Conservation (phyloP, 1,140 invertebrate genomes). For the Rhizoglyphus robini region DNA sequence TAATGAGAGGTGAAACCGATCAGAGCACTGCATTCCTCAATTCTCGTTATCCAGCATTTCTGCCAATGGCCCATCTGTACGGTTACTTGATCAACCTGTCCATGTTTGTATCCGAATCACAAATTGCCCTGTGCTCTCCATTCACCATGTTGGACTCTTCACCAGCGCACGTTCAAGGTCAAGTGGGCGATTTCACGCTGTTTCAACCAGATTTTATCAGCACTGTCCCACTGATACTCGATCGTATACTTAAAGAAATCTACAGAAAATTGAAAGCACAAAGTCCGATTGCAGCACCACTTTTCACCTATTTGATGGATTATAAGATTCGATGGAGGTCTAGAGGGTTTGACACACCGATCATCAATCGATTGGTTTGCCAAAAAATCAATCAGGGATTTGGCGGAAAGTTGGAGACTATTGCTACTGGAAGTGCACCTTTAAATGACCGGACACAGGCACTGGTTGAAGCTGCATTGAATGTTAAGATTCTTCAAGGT, state of each 20-base stretch:
- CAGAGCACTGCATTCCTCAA: conserved; percentile 24
- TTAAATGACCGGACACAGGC: conserved; percentile 83
- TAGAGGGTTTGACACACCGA: conserved; percentile 21
- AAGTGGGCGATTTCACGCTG: conserved; percentile 27
- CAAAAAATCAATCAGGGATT: conserved; percentile 51
- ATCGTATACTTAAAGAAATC: conserved; percentile 35
- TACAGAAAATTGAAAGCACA: conserved; percentile 35
- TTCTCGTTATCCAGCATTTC: conserved; percentile 64
- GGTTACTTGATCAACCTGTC: conserved; percentile 48
- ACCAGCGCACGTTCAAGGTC: conserved; percentile 28
- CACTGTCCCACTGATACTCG: conserved; percentile 57
- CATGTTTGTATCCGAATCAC: conserved; percentile 45
- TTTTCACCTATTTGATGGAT: conserved; percentile 21
- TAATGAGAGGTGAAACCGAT: conserved; percentile 53
- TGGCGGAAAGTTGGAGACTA: conserved; percentile 66
- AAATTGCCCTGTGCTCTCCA: conserved; percentile 88
- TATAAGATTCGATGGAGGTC: conserved; percentile 22
- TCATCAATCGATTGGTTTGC: conserved; percentile 22
- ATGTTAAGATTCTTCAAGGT: conserved; percentile 54
- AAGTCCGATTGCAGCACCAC: conserved; percentile 27
- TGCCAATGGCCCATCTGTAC: conserved; percentile 93
- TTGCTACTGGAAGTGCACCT: conserved; percentile 83
- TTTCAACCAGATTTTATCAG: conserved; percentile 74
- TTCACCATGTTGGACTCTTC: conserved; percentile 79
- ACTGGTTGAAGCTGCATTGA: conserved; percentile 83